A percentile compares a stretch with the other conserved stretches of the same genome.
Conservation (phyloP, 2,113 vertebrate species). For the Glareola pratincola region DNA sequence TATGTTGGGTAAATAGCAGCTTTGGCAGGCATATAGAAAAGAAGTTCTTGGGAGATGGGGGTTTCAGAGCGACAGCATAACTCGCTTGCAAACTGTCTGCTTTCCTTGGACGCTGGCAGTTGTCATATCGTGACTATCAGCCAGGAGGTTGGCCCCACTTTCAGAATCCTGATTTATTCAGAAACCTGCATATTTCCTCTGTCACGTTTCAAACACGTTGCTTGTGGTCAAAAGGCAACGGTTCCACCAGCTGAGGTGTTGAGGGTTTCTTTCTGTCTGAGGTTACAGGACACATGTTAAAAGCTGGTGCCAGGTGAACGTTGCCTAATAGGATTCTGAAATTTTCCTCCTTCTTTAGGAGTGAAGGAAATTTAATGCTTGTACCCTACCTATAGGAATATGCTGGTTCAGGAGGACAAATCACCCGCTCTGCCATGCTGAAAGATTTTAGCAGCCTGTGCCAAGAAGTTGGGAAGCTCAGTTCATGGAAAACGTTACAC, state of each 20-base stretch:
- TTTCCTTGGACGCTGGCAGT: not conserved
- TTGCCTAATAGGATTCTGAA: not conserved
- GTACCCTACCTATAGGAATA: not conserved
- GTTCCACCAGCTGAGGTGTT: not conserved
- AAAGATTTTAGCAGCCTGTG: not conserved
- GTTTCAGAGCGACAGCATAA: not conserved
- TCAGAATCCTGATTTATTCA: not conserved
- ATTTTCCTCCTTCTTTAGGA: not conserved
- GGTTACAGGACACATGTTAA: not conserved
- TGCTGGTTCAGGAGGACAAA: not conserved
- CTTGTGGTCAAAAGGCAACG: not conserved
- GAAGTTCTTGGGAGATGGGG: not conserved
- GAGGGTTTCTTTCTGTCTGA: slow-evolving; percentile 10
- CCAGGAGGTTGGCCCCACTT: not conserved
- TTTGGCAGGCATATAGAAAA: not conserved
- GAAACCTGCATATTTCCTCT: not conserved
- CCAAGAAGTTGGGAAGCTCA: not conserved
- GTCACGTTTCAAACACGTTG: not conserved
- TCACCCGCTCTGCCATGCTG: not conserved
- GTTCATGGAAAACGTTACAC: fast-evolving
- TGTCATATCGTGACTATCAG: not conserved
- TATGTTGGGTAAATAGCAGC: slow-evolving; percentile 23
- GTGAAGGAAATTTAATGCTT: not conserved
- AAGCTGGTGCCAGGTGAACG: not conserved
- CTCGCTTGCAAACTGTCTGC: not conserved